phyloP scores from a whole-genome alignment of 1,140 invertebrate species.

The Penaeus vannamei region DNA sequence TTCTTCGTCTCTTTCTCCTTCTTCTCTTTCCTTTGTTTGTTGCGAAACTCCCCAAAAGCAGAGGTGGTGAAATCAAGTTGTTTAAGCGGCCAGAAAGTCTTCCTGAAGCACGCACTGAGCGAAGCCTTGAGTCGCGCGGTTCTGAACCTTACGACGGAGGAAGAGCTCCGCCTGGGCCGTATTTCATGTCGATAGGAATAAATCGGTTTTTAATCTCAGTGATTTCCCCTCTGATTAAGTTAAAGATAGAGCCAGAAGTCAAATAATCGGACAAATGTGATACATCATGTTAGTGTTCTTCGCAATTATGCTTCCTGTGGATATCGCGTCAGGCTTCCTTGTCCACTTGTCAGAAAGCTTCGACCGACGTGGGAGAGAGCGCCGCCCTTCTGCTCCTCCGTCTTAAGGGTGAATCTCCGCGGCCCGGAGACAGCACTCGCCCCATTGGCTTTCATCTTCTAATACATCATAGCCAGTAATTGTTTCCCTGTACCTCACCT shows the following conservation, averaged over 20 bases:
- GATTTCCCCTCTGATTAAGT: constrained; percentile 57
- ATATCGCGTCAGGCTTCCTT: constrained; percentile 36
- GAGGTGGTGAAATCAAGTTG: too few relatives aligned
- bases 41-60: too few relatives aligned
- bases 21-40: too few relatives aligned
- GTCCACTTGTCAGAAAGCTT: constrained; percentile 1
- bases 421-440: neutral
- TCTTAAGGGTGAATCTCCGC: constrained; percentile 31
- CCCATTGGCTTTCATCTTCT: neutral
- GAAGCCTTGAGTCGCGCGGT: neutral
- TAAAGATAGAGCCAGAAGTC: constrained; percentile 61
- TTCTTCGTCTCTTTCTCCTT: too few relatives aligned
- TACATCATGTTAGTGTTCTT: constrained; percentile 53
- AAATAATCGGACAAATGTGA: constrained; percentile 64
- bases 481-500: constrained; percentile 55
- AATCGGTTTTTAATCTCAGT: constrained; percentile 58
- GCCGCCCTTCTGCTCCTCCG: neutral
- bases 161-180: constrained; percentile 1
- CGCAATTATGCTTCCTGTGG: constrained; percentile 62
- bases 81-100: too few relatives aligned
- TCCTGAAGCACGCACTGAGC: neutral
- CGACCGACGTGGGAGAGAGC: neutral
- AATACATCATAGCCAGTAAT: constrained; percentile 61
- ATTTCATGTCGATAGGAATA: constrained; percentile 54
- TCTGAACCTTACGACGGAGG: neutral